phyloP scores from a whole-genome alignment of 2,797 vertebrate species.

The Taenioides sp. region DNA sequence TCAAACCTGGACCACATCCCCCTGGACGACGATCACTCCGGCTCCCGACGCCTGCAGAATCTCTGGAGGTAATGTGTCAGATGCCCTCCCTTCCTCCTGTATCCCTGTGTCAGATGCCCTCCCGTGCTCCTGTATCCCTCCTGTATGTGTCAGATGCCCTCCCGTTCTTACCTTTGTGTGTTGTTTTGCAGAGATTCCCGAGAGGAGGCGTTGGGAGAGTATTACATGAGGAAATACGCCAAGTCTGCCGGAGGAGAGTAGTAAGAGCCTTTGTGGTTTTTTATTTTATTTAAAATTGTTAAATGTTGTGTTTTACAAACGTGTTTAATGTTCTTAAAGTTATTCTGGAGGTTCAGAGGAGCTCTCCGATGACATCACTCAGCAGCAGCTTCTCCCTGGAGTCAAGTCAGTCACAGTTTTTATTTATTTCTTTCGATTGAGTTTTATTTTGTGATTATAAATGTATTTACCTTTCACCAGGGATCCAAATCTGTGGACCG shows the following conservation, averaged over 20 bases:
- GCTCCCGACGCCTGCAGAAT: constrained; percentile 90
- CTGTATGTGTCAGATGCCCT: too few relatives aligned
- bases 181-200: constrained; percentile 84
- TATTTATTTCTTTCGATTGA: not conserved
- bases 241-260: constrained; percentile 89
- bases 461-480: constrained; percentile 54
- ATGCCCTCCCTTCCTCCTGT: too few relatives aligned
- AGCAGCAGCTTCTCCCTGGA: constrained; percentile 93
- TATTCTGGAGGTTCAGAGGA: constrained; percentile 89
- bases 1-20: constrained; percentile 90
- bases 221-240: constrained; percentile 97
- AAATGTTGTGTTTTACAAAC: too few relatives aligned
- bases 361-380: constrained; percentile 95
- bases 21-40: constrained; percentile 92
- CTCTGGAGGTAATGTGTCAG: constrained; percentile 85
- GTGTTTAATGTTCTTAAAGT: constrained; percentile 30
- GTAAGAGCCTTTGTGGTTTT: constrained; percentile 72
- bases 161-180: not conserved
- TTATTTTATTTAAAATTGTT: too few relatives aligned
- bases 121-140: too few relatives aligned
- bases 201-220: constrained; percentile 92
- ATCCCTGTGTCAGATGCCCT: too few relatives aligned
- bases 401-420: constrained; percentile 85
- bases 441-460: not conserved
- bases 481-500: constrained; percentile 94